phyloP scores from a whole-genome alignment of 2,113 vertebrate genomes.

The Cololabis saira region DNA sequence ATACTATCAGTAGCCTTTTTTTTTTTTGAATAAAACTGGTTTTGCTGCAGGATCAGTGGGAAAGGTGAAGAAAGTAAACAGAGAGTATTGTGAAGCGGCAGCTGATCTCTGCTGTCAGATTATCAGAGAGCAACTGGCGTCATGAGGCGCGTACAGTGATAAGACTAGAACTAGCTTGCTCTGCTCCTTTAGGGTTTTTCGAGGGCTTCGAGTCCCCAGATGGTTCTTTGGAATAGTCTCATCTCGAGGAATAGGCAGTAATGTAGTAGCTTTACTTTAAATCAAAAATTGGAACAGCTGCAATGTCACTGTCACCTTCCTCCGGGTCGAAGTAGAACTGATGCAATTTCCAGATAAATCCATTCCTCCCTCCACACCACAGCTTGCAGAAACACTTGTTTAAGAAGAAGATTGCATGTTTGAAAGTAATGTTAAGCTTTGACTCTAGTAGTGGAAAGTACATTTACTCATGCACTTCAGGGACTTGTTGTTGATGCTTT shows the following conservation, averaged over 20 bases:
- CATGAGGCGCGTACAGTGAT: constrained; percentile 21
- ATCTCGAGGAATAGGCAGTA: constrained; percentile 22
- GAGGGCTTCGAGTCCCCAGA: constrained; percentile 17
- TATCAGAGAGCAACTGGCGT: constrained; percentile 39
- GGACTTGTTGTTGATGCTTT: not conserved
- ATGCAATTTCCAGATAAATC: constrained; percentile 28
- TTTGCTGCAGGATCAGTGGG: constrained; percentile 9
- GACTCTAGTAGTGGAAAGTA: not conserved
- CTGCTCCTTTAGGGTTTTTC: constrained; percentile 5
- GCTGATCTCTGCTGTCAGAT: constrained; percentile 21
- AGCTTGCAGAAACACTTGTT: constrained; percentile 6
- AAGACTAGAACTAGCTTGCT: constrained; percentile 3
- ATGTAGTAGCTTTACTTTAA: not conserved
- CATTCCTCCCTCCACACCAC: not conserved
- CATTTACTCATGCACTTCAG: not conserved
- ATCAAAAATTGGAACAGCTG: not conserved
- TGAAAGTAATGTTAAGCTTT: not conserved
- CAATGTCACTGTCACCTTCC: constrained; percentile 27
- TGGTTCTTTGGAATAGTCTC: constrained; percentile 1
- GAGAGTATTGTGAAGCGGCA: not conserved
- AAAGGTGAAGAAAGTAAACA: constrained; percentile 1
- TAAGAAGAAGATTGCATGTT: not conserved
- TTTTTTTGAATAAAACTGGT: constrained; percentile 11
- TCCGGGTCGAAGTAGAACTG: constrained; percentile 1
- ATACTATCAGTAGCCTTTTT: constrained; percentile 23